Percentiles rank a stretch among this genome's conserved stretches.
Evolutionary conservation across 2,888 invertebrate genomes (phyloP).

Genomic region (Meiosimyza platycephala): DNA sequence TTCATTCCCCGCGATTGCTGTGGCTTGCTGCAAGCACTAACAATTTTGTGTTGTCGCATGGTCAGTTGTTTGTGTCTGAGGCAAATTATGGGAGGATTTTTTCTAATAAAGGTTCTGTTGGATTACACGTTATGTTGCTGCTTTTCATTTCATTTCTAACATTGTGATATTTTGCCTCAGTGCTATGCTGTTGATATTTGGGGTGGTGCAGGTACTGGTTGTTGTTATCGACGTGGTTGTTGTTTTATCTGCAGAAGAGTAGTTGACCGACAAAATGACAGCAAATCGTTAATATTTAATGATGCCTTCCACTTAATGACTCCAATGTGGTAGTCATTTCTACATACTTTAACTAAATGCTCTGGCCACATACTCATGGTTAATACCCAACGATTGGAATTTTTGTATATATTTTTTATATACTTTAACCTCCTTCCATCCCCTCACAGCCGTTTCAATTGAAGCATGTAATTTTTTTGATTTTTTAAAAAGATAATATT

Average conservation of each 20-base stretch:
- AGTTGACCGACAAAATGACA: slow-evolving; percentile 45
- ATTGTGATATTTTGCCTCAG: background rate
- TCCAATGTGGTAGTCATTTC: background rate
- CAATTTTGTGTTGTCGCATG: background rate
- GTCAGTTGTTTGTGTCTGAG: background rate
- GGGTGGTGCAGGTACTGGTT: background rate
- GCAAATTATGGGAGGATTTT: background rate
- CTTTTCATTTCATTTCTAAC: slow-evolving; percentile 9
- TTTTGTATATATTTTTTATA: too few relatives aligned
- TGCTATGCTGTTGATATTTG: background rate
- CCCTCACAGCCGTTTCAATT: background rate
- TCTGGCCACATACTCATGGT: too few relatives aligned
- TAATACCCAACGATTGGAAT: too few relatives aligned
- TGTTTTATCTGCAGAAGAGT: slow-evolving; percentile 11
- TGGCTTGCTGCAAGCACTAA: background rate
- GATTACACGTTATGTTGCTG: background rate
- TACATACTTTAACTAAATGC: too few relatives aligned
- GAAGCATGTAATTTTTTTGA: slow-evolving; percentile 28
- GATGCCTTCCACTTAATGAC: slow-evolving; percentile 52
- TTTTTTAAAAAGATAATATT: slow-evolving; percentile 16
- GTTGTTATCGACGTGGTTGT: slow-evolving; percentile 1
- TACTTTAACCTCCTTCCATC: background rate
- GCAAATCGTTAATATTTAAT: slow-evolving; percentile 63
- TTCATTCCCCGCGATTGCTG: background rate
- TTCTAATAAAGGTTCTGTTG: background rate